Percentiles rank a stretch among this genome's conserved stretches.
Evolutionary conservation across 2,113 vertebrate species (phyloP).

Genomic region (Phyllopteryx taeniolatus): DNA sequence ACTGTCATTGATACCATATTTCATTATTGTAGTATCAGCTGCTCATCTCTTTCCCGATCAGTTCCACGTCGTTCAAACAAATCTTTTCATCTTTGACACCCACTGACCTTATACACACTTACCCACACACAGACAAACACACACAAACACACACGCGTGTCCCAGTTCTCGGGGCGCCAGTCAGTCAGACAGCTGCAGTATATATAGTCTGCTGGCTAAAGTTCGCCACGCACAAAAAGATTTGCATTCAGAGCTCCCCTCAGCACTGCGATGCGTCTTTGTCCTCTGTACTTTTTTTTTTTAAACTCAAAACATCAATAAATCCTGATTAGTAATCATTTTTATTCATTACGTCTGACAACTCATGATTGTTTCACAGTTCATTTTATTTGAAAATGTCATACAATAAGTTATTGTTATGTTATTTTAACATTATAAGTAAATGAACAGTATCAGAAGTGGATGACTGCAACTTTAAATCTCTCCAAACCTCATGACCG

Average conservation of each 20-base stretch:
- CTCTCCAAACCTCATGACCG: background rate
- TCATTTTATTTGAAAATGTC: background rate
- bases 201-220: conserved; percentile 63
- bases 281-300: background rate
- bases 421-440: background rate
- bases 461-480: background rate
- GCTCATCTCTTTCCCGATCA: conserved; percentile 3
- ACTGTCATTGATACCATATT: background rate
- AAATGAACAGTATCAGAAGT: background rate
- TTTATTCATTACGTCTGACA: background rate
- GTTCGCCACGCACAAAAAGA: conserved; percentile 39
- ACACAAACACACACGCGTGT: conserved; percentile 36
- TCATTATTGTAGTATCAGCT: background rate
- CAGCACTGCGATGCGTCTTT: conserved; percentile 8
- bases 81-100: conserved; percentile 17
- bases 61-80: conserved; percentile 22
- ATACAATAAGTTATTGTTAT: background rate
- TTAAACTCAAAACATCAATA: background rate
- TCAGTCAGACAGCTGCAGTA: conserved; percentile 60
- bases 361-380: background rate
- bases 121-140: conserved; percentile 8
- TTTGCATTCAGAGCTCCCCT: conserved; percentile 16
- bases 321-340: background rate
- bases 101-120: conserved; percentile 15
- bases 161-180: conserved; percentile 61